Evolutionary conservation across 2,797 vertebrate genomes (phyloP), one percentile per base, ranked within the genome.

Genomic region (Betta splendens): DNA sequence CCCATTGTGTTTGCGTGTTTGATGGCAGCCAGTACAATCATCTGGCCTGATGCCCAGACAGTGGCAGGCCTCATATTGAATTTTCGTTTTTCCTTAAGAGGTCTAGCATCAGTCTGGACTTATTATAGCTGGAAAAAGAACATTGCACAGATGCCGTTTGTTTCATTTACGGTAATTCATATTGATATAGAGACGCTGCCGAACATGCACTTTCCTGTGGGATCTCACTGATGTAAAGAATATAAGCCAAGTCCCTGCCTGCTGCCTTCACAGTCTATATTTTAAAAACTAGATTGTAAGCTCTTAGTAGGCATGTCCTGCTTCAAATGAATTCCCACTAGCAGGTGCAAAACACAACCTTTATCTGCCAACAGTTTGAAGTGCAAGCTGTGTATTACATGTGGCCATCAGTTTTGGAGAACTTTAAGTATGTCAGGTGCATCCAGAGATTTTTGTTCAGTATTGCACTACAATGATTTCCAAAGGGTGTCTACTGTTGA

Each of bases 1-100:
- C 63, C 38, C 48, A 63, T 39, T 64, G 53, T 44, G 31, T 52
- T 43, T 36, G 38, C 5, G 33, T 64, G 48, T 62, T 54, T 71
- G 63, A 60, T 53, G 28, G 49, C 49, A 43, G 35, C 51, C 29
- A 26, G 22, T 37, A 51, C 25, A 54, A 55, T 23, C 45, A 50
- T 18, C 29, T 64, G 9, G 4, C 52, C 50, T 20, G 38, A 37
- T 66, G 50, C 47, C 59, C 11, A 20, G 51, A 3, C 57, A 48
- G 54, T 7, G 15, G 46, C 28, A 11, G 11, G 36, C 9, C 40
- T 61, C 15, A 42, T 58, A 70, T 64, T 31, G 37, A 53, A 48
- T 68, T 61, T 33, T 45, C 5, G 50, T 72, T 58, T 51, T 50
- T 15, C 21, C 28, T 9, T 23, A 26, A 58, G 11, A 21, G 13